These are phyloP conservation scores for Lagopus muta DNA, from an alignment of 2,113 vertebrate species.

Conservation along the genomic window DNA sequence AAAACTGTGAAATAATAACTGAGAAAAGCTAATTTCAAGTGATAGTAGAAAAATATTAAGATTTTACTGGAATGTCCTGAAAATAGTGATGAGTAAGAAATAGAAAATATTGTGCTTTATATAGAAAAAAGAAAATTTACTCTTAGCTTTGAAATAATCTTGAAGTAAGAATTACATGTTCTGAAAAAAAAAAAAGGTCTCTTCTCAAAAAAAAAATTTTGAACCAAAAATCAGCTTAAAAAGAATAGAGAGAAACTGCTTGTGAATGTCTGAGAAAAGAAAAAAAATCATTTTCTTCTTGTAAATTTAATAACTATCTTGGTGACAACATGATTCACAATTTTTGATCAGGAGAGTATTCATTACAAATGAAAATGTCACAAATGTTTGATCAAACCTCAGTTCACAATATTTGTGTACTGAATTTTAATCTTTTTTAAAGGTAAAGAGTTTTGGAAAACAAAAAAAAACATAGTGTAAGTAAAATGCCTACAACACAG, in stretches of 20 bases:
- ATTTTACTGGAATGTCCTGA: slow-evolving; percentile 6
- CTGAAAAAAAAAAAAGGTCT: neutral
- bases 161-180: neutral
- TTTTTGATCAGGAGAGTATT: neutral
- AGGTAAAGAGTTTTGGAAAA: neutral
- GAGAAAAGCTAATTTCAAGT: slow-evolving; percentile 49
- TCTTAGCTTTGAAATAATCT: neutral
- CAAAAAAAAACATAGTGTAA: neutral
- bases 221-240: neutral
- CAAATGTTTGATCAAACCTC: neutral
- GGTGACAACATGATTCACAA: neutral
- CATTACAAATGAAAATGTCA: slow-evolving; percentile 5
- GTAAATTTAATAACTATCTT: neutral
- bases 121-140: neutral
- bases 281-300: neutral
- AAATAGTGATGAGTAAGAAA: slow-evolving; percentile 27
- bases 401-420: neutral
- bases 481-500: neutral
- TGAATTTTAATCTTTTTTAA: neutral
- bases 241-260: neutral
- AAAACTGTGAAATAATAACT: slow-evolving; percentile 37
- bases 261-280: neutral
- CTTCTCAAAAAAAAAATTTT: neutral
- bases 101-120: neutral
- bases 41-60: slow-evolving; percentile 43